Conservation (phyloP, 2,888 invertebrate genomes). For the Agrotis puta region DNA sequence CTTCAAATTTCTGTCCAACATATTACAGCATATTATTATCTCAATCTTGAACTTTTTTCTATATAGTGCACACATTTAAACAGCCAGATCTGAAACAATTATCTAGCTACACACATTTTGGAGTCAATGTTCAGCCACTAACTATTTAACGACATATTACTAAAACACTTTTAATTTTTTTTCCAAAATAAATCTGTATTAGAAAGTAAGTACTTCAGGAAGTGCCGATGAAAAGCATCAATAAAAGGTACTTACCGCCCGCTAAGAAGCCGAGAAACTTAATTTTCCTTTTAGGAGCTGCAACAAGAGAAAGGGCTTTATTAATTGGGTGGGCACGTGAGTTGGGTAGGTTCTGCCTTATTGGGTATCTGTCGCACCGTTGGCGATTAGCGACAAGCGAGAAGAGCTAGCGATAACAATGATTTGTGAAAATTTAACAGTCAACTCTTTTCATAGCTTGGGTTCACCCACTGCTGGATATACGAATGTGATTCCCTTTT, state of each 20-base stretch:
- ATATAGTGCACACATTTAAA: too few relatives aligned
- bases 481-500: too few relatives aligned
- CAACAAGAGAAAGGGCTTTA: slow-evolving; percentile 65
- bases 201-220: background rate
- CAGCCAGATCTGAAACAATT: too few relatives aligned
- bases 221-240: background rate
- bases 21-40: too few relatives aligned
- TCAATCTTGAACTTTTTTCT: too few relatives aligned
- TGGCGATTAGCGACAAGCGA: background rate
- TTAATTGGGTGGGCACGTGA: slow-evolving; percentile 60
- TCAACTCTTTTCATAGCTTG: too few relatives aligned
- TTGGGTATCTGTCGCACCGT: background rate
- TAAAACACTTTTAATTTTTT: background rate
- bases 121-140: too few relatives aligned
- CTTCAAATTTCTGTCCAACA: too few relatives aligned
- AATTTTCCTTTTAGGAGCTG: slow-evolving; percentile 72
- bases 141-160: background rate
- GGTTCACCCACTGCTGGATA: too few relatives aligned
- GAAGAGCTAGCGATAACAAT: background rate
- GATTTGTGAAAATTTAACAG: too few relatives aligned
- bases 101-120: too few relatives aligned
- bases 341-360: slow-evolving; percentile 17
- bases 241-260: slow-evolving; percentile 69
- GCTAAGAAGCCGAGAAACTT: slow-evolving; percentile 72
- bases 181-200: background rate